These are phyloP conservation scores for Aphelenchoides besseyi DNA, from an alignment of 1,140 invertebrate species.

Conservation along the genomic window DNA sequence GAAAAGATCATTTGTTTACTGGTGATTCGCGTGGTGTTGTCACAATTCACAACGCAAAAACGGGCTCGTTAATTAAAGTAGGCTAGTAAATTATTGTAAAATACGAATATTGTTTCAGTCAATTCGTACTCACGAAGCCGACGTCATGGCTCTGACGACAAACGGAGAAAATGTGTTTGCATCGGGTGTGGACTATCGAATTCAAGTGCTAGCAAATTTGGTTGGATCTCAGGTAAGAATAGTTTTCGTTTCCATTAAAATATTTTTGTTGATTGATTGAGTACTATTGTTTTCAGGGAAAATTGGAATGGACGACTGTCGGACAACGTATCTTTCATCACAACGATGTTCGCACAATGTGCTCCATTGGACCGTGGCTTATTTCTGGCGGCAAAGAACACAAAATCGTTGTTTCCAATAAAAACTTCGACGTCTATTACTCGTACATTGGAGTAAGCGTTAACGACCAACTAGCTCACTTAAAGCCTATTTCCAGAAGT, in stretches of 20 bases:
- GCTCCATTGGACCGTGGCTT: conserved; percentile 35
- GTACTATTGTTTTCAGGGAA: conserved; percentile 23
- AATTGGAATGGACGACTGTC: conserved; percentile 41
- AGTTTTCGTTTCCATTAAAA: no score
- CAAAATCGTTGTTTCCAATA: conserved; percentile 38
- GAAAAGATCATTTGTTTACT: conserved; percentile 41
- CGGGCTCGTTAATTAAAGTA: conserved; percentile 43
- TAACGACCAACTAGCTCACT: background rate
- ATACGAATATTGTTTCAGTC: conserved; percentile 31
- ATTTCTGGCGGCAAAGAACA: conserved; percentile 50
- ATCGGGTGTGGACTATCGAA: conserved; percentile 44
- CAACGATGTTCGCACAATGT: conserved; percentile 40
- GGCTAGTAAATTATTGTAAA: no score
- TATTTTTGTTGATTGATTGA: background rate
- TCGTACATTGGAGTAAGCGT: background rate
- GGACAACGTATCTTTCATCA: conserved; percentile 40
- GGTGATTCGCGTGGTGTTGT: conserved; percentile 44
- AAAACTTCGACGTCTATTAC: conserved; percentile 22
- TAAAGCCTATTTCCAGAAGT: background rate
- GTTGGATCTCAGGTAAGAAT: conserved; percentile 10
- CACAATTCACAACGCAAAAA: conserved; percentile 36
- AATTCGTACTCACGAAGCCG: conserved; percentile 36
- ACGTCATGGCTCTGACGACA: conserved; percentile 31
- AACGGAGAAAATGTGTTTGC: conserved; percentile 38
- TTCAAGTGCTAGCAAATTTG: conserved; percentile 45